These are phyloP conservation scores for Sebastes hubbsi DNA, from an alignment of 2,797 vertebrate genomes.

Conservation along the genomic window DNA sequence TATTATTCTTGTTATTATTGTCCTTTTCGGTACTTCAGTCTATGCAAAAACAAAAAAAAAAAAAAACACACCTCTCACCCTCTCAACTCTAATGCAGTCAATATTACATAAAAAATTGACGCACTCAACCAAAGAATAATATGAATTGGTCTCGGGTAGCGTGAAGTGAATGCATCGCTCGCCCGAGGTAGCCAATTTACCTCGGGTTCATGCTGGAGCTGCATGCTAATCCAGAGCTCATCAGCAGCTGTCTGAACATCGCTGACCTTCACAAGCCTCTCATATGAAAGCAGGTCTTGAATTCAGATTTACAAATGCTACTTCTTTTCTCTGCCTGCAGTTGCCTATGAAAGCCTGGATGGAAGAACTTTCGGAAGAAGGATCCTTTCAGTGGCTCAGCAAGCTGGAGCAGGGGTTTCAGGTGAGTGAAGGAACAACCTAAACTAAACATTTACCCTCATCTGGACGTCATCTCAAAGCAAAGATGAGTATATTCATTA, in stretches of 20 bases:
- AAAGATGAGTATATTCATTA: background rate
- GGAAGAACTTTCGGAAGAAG: conserved; percentile 70
- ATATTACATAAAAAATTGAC: background rate
- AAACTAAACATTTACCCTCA: background rate
- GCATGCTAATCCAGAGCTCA: conserved; percentile 25
- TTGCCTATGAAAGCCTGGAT: conserved; percentile 88
- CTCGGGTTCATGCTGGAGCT: conserved; percentile 17
- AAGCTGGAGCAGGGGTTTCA: conserved; percentile 83
- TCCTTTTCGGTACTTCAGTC: background rate
- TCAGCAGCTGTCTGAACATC: conserved; percentile 4
- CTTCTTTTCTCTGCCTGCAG: conserved; percentile 65
- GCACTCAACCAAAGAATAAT: background rate
- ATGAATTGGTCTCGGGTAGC: background rate
- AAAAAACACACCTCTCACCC: background rate
- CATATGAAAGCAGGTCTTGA: background rate
- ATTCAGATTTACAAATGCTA: background rate
- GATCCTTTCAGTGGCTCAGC: conserved; percentile 89
- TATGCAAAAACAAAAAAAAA: background rate
- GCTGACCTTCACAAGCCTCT: conserved; percentile 2
- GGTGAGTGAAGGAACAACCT: conserved; percentile 54
- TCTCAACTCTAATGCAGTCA: background rate
- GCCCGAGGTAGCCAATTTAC: background rate
- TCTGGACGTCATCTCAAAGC: background rate
- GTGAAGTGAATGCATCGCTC: background rate
- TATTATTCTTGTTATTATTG: background rate